These are phyloP conservation scores for Orchesella cincta DNA, from an alignment of 1,140 invertebrate species.

Conservation along the genomic window DNA sequence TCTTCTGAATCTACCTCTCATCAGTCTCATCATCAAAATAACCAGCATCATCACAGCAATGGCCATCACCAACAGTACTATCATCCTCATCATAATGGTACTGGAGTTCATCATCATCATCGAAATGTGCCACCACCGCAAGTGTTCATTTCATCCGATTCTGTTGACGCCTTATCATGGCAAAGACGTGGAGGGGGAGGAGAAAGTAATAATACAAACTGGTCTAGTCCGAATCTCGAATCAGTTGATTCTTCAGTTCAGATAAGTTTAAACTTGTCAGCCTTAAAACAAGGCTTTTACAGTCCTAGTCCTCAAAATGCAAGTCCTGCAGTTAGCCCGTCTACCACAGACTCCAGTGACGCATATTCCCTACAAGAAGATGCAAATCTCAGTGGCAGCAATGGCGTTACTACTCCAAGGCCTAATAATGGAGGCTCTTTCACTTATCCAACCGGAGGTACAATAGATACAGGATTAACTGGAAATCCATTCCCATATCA, in stretches of 20 bases:
- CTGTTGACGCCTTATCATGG: not conserved
- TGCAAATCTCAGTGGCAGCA: not conserved
- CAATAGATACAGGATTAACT: not conserved
- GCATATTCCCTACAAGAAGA: not conserved
- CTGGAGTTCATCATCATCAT: not conserved
- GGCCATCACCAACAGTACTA: constrained; percentile 4
- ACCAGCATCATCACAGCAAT: not conserved
- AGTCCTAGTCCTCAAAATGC: constrained; percentile 22
- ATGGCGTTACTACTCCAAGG: not conserved
- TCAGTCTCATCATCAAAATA: not conserved
- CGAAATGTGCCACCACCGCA: constrained; percentile 5
- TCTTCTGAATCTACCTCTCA: not conserved
- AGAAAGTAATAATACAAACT: not conserved
- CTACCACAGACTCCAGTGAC: constrained; percentile 13
- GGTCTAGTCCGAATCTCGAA: constrained; percentile 12
- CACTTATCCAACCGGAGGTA: not conserved
- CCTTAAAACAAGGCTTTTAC: constrained; percentile 3
- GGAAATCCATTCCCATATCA: not conserved
- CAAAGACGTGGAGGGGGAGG: not conserved
- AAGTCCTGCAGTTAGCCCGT: not conserved
- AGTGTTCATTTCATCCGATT: constrained; percentile 1
- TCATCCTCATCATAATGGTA: not conserved
- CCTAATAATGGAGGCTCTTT: too few relatives aligned
- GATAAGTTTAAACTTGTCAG: constrained; percentile 15
- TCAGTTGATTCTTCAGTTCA: not conserved